Base-by-base conservation (phyloP, 2,113 vertebrate genomes). In the Caloenas nicobarica region DNA sequence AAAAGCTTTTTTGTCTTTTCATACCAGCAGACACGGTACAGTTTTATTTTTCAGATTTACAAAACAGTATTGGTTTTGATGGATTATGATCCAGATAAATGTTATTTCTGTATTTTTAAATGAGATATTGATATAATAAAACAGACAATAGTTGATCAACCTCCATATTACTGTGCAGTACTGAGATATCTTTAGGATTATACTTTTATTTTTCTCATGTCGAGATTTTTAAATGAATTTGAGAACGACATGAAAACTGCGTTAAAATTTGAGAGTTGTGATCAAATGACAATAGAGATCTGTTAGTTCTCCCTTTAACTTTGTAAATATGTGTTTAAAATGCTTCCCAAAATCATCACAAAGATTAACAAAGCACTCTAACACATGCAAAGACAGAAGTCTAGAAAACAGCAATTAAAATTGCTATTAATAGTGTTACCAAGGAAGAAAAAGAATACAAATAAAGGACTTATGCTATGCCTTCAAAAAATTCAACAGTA, bases 211-310 rank as follows among this genome's bases (percentile, higher is more conserved):
- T 91, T 95, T 86, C n/a, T 97, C 95, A 96, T 86, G 88, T 42
- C 84, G 95, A 97, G 58, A 78, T 89, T 95, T 94, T 86, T 17
- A 91, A 97, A 94, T 83, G 28, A 94, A 92, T 94, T 95, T 95
- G 62, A 89, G 34, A 91, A 78, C 46, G 97, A 95, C 76, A 95
- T 78, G 74, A 91, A 97, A 98, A 97, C 69, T 96, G 96, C 96
- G 95, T 93, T 93, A 92, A 93, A 95, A 96, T 93, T 42, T 88
- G 79, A 91, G 86, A 50, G 29, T 78, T 61, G 26, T 86, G 62
- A 85, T 94, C 82, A 92, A 95, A 72, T 93, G 82, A 93, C 79
- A 95, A 77, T 38, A 79, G 61, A 93, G 72, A 95, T 71, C 69
- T 95, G 84, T 77, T 90, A 94, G 83, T 57, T 83, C 85, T 88